Percentiles rank a stretch among this genome's conserved stretches.
phyloP scores from a whole-genome alignment of 2,888 invertebrate species.

The Melieria crassipennis region DNA sequence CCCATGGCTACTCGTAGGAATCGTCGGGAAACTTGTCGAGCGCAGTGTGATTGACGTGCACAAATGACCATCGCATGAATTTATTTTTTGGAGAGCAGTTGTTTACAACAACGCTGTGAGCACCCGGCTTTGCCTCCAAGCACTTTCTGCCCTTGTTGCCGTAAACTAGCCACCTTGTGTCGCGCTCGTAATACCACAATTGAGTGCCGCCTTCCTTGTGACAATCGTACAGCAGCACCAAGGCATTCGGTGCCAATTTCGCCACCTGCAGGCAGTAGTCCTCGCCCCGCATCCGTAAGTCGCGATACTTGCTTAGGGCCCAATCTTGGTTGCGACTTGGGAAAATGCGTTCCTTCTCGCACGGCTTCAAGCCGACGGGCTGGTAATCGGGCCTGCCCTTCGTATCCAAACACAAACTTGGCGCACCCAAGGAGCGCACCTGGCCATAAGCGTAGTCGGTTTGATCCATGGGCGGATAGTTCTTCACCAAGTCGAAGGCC shows the following conservation, averaged over 20 bases:
- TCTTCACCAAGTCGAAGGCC: conserved; percentile 86
- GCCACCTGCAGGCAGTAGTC: conserved; percentile 88
- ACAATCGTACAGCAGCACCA: conserved; percentile 82
- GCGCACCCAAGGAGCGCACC: conserved; percentile 72
- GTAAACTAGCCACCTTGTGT: conserved; percentile 60
- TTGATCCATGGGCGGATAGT: conserved; percentile 90
- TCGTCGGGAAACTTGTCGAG: conserved; percentile 47
- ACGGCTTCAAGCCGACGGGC: conserved; percentile 49
- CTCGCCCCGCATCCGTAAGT: conserved; percentile 67
- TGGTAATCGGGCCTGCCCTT: conserved; percentile 64
- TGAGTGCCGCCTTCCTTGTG: conserved; percentile 93
- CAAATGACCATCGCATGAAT: conserved; percentile 58
- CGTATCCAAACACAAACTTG: conserved; percentile 78
- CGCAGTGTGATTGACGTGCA: conserved; percentile 51
- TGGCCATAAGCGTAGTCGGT: conserved; percentile 81
- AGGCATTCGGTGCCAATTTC: conserved; percentile 73
- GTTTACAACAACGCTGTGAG: conserved; percentile 70
- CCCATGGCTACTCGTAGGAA: too few relatives aligned
- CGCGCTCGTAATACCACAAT: conserved; percentile 82
- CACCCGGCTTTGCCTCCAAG: conserved; percentile 76
- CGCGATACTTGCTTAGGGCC: conserved; percentile 53
- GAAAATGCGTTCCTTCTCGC: conserved; percentile 46
- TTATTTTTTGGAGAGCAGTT: conserved; percentile 68
- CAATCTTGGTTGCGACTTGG: conserved; percentile 55
- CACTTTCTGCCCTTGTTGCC: conserved; percentile 43